phyloP scores from a whole-genome alignment of 2,888 invertebrate genomes.

The Pemphredon lugubris region DNA sequence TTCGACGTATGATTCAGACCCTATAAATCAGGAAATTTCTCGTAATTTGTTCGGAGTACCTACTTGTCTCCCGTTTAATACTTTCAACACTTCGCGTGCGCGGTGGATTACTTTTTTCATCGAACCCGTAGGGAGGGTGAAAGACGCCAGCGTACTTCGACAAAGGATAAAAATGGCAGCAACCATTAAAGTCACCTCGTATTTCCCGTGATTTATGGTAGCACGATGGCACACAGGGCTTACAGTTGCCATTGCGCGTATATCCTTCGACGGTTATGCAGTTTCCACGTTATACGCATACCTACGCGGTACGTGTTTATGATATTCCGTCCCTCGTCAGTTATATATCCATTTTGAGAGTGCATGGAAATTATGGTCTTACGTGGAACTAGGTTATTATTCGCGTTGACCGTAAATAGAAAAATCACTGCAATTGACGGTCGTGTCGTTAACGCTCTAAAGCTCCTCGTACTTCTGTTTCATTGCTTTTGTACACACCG shows the following conservation, averaged over 20 bases:
- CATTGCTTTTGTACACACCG: too few relatives aligned
- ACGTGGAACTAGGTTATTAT: too few relatives aligned
- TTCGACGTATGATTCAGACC: constrained; percentile 42
- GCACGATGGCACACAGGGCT: constrained; percentile 50
- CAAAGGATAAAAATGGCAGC: constrained; percentile 60
- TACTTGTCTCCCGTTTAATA: constrained; percentile 38
- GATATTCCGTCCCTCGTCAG: too few relatives aligned
- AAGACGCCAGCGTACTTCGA: constrained; percentile 30
- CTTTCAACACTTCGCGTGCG: constrained; percentile 52
- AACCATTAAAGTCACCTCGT: constrained; percentile 65
- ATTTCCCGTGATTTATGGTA: constrained; percentile 63
- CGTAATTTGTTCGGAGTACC: constrained; percentile 37
- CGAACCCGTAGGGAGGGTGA: background rate
- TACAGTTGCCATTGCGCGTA: constrained; percentile 48
- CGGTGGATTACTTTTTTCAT: constrained; percentile 38
- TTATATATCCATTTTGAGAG: too few relatives aligned
- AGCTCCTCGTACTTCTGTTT: too few relatives aligned
- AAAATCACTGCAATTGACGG: too few relatives aligned
- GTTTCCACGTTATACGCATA: constrained; percentile 26
- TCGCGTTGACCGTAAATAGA: too few relatives aligned
- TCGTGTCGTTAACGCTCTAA: too few relatives aligned
- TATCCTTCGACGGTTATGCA: constrained; percentile 36
- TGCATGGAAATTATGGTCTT: too few relatives aligned
- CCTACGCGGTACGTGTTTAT: constrained; percentile 28
- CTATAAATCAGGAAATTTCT: constrained; percentile 50